Conservation (phyloP, 2,888 invertebrate genomes). For the Acleris emargana region DNA sequence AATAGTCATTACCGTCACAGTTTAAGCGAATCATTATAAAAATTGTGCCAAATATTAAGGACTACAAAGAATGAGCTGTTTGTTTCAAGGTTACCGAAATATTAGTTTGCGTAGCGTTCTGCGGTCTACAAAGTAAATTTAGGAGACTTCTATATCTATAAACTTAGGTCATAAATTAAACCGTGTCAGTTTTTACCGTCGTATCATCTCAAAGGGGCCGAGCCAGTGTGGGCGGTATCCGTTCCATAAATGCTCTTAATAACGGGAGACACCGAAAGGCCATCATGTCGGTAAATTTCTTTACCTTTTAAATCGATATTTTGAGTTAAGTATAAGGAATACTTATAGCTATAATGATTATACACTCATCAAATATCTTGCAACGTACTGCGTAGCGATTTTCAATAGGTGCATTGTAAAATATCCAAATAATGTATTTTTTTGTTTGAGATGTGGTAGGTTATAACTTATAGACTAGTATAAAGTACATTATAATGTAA, state of each 20-base stretch:
- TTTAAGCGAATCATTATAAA: slow-evolving; percentile 9
- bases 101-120: slow-evolving; percentile 1
- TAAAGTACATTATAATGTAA: too few species aligned
- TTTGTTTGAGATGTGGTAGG: too few species aligned
- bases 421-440: too few species aligned
- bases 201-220: background rate
- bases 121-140: slow-evolving; percentile 2
- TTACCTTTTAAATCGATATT: slow-evolving; percentile 11
- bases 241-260: slow-evolving; percentile 29
- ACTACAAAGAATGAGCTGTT: slow-evolving; percentile 2
- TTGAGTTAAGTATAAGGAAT: background rate
- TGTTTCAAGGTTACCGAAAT: slow-evolving; percentile 18
- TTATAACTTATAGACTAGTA: too few species aligned
- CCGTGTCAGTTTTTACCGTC: slow-evolving; percentile 25
- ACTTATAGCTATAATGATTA: too few species aligned
- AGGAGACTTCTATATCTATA: background rate
- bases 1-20: slow-evolving; percentile 8
- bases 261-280: background rate
- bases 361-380: too few species aligned
- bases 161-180: slow-evolving; percentile 14
- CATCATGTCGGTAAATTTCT: background rate
- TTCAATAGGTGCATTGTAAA: too few species aligned
- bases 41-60: slow-evolving; percentile 11
- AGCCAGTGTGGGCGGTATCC: slow-evolving; percentile 25
- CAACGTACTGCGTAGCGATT: too few species aligned